Conservation (phyloP, 1,140 invertebrate genomes). For the Bombus superbus region DNA sequence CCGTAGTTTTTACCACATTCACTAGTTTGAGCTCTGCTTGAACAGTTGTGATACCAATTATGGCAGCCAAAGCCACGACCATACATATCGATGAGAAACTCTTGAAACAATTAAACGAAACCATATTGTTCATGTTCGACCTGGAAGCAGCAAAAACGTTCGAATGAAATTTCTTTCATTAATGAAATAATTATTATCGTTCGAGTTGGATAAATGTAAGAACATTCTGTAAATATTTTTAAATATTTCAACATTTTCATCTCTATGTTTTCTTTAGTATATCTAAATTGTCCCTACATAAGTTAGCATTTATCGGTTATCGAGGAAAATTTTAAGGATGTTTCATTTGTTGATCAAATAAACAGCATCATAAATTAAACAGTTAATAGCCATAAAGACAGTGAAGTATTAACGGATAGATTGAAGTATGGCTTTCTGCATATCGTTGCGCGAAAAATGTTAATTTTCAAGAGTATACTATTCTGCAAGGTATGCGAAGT, state of each 20-base stretch:
- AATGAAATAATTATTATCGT: not conserved
- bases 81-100: slow-evolving; percentile 8
- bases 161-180: not conserved
- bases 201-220: not conserved
- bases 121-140: slow-evolving; percentile 26
- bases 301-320: not conserved
- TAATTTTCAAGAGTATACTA: not conserved
- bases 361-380: not conserved
- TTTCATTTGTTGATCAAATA: not conserved
- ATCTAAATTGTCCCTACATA: too few species aligned
- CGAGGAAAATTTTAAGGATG: not conserved
- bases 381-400: not conserved
- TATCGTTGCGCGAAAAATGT: not conserved
- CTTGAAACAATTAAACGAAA: not conserved
- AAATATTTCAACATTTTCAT: too few species aligned
- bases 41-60: not conserved
- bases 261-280: too few species aligned
- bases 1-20: slow-evolving; percentile 55
- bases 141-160: not conserved
- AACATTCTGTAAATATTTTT: not conserved
- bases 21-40: slow-evolving; percentile 50
- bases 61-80: slow-evolving; percentile 11
- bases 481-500: not conserved
- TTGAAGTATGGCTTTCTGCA: not conserved
- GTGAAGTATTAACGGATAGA: not conserved